Evolutionary conservation across 2,113 vertebrate genomes (phyloP).

Genomic region (Cyrtonyx montezumae): DNA sequence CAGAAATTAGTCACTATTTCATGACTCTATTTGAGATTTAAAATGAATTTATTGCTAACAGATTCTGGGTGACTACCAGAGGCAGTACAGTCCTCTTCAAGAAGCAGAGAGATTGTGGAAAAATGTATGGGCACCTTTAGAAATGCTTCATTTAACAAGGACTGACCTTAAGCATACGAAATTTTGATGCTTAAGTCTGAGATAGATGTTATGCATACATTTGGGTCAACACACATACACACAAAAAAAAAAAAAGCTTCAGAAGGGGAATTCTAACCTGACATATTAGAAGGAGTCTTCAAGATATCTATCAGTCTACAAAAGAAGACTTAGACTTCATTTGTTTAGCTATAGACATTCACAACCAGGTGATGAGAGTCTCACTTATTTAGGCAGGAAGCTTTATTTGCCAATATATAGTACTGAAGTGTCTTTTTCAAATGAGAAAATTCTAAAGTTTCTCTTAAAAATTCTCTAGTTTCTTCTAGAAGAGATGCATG

Average conservation of each 20-base stretch:
- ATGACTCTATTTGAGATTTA: not conserved
- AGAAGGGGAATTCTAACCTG: not conserved
- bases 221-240: not conserved
- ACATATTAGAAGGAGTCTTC: not conserved
- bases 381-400: not conserved
- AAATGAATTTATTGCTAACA: not conserved
- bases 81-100: not conserved
- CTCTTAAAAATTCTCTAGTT: not conserved
- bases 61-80: not conserved
- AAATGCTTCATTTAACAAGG: not conserved
- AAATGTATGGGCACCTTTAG: not conserved
- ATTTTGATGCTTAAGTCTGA: not conserved
- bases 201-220: fast-evolving
- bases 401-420: not conserved
- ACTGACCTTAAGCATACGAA: not conserved
- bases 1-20: not conserved
- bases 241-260: not conserved
- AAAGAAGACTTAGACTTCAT: not conserved
- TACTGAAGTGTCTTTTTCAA: not conserved
- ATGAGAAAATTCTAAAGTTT: not conserved
- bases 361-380: not conserved
- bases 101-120: not conserved
- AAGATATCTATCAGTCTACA: not conserved
- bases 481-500: not conserved
- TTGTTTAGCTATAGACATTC: not conserved